Base-by-base conservation (phyloP, 2,113 vertebrate species). In the Ramphastos sulfuratus region DNA sequence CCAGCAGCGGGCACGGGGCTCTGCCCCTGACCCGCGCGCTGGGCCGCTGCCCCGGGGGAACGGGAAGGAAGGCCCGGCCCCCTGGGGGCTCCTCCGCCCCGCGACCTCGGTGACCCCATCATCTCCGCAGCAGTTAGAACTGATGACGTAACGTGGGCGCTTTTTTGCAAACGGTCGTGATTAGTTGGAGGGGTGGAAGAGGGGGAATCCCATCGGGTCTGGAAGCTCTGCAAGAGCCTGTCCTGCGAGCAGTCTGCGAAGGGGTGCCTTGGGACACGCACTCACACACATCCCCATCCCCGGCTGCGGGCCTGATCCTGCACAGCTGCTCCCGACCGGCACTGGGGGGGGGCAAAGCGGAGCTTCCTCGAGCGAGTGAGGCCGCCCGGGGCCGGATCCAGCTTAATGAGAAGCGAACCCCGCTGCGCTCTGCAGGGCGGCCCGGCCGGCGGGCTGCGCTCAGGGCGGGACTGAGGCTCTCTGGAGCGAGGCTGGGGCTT, bases 71-170 rank as follows among this genome's bases (percentile, higher is more conserved):
- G 33, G 67, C 64, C 35, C 58, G 3, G 50, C 59, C 81, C 60
- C 48, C 67, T 27, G 27, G 33, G 48, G 58, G 46, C 58, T 84
- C 72, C 63, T 48, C 58, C 72, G 63, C 82, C 55, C 72, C 46
- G 33, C 25, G 59, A 80, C 80, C 86, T 76, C 50, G 27, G 87
- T 88, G 94, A 91, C 95, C 85, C 79, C 81, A 27, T 31, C 73
- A 24, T 55, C 54, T 30, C 77, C 35, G 24, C 56, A 71, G 46
- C 50, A 60, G 46, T 85, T 75, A 18, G 79, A 67, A 59, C 71
- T 82, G 82, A 46, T 94, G 95, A 93, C 88, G 82, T 82, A 14
- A 91, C 39, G 50, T 12, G 67, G 55, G 35, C 28, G 6, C 52
- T 56, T 73, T 46, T 54, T 71, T 39, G 8, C 21, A 48, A 46